Conservation (phyloP, 2,113 vertebrate species). For the Pan troglodytes region DNA sequence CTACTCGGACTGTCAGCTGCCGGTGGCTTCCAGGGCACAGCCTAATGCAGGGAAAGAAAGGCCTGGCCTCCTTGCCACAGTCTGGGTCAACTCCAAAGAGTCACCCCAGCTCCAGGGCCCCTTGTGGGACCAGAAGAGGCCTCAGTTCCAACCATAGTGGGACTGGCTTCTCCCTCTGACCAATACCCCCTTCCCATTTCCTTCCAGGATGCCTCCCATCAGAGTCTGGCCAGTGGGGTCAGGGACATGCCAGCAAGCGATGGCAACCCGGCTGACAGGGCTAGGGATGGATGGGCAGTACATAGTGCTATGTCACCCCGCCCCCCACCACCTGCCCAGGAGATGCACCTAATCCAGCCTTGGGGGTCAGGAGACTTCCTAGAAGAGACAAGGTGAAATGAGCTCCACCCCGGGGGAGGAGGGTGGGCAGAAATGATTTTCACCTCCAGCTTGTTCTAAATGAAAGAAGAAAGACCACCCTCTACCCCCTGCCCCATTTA, state of each 20-base stretch:
- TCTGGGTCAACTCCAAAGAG: not conserved
- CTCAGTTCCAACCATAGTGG: not conserved
- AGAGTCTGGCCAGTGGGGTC: not conserved
- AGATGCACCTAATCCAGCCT: not conserved
- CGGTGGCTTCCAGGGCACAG: not conserved
- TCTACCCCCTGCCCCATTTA: not conserved
- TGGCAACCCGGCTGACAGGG: rapidly evolving
- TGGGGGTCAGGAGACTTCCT: not conserved
- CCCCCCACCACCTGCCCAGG: not conserved
- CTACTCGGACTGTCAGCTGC: not conserved
- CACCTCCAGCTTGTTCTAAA: not conserved
- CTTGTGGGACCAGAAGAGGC: not conserved
- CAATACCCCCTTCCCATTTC: not conserved
- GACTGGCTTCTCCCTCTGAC: not conserved
- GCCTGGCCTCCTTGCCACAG: not conserved
- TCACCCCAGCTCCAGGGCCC: not conserved
- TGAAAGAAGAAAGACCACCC: not conserved
- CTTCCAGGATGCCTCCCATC: not conserved
- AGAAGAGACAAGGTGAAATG: not conserved
- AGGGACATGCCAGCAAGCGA: not conserved
- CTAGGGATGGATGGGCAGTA: not conserved
- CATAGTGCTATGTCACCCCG: rapidly evolving
- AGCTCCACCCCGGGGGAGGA: not conserved
- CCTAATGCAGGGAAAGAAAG: not conserved
- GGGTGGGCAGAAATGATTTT: not conserved